Percentiles rank a stretch among this genome's conserved stretches.
Conservation (phyloP, 2,113 vertebrate genomes). For the Pangasianodon hypophthalmus region DNA sequence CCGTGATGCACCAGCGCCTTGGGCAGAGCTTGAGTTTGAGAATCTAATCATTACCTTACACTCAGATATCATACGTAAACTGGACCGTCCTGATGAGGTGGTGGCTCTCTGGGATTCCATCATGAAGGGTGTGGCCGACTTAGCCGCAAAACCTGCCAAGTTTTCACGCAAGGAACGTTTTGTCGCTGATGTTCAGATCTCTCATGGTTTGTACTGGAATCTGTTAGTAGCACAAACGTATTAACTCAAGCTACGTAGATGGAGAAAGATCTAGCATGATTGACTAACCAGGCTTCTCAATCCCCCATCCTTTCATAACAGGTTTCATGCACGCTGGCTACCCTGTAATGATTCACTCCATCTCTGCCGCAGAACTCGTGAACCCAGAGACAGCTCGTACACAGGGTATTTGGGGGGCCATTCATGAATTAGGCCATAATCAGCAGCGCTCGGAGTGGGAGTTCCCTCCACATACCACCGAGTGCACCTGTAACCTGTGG, state of each 20-base stretch:
- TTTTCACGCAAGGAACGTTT: conserved; percentile 81
- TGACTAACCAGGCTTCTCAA: neutral
- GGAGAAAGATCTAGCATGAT: neutral
- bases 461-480: conserved; percentile 75
- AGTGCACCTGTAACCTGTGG: conserved; percentile 84
- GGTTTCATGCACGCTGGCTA: conserved; percentile 83
- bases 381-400: neutral
- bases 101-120: conserved; percentile 74
- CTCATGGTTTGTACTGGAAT: conserved; percentile 65
- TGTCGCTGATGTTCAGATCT: conserved; percentile 81
- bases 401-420: conserved; percentile 63
- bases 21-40: conserved; percentile 81
- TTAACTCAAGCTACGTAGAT: neutral
- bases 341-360: conserved; percentile 67
- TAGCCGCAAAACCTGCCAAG: conserved; percentile 72
- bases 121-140: conserved; percentile 74
- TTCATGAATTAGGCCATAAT: conserved; percentile 80
- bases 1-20: conserved; percentile 66
- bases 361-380: conserved; percentile 47
- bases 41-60: conserved; percentile 80
- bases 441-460: conserved; percentile 78
- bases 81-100: conserved; percentile 74
- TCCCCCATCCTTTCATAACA: conserved; percentile 33
- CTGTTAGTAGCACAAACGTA: neutral
- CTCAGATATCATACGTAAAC: conserved; percentile 59